These are phyloP conservation scores for Magallana ariakensis DNA, from an alignment of 1,140 invertebrate genomes.

Conservation along the genomic window DNA sequence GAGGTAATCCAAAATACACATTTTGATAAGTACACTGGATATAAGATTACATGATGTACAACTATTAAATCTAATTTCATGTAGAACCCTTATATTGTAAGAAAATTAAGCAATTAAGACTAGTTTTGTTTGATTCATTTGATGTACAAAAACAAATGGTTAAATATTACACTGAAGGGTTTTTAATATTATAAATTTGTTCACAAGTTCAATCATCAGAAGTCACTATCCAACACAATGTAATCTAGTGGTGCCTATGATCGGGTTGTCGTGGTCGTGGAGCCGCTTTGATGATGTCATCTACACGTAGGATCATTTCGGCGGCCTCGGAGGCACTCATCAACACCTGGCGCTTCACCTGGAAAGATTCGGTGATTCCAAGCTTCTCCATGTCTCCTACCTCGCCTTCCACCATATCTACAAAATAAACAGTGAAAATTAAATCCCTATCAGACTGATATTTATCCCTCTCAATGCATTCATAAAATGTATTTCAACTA, in stretches of 20 bases:
- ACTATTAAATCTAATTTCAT: too few species aligned
- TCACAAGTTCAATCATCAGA: neutral
- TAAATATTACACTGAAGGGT: too few species aligned
- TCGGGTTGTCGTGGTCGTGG: constrained; percentile 94
- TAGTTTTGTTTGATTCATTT: too few species aligned
- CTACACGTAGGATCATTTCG: constrained; percentile 99
- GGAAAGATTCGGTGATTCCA: constrained; percentile 97
- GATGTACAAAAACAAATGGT: too few species aligned
- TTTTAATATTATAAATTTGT: neutral
- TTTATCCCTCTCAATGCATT: too few species aligned
- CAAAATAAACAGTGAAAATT: neutral
- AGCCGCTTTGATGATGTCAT: constrained; percentile 97
- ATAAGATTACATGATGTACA: too few species aligned
- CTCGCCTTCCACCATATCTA: constrained; percentile 92
- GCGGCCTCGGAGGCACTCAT: constrained; percentile 97
- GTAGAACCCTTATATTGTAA: too few species aligned
- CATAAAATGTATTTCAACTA: too few species aligned
- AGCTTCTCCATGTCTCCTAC: constrained; percentile 92
- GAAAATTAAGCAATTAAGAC: too few species aligned
- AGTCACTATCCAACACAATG: neutral
- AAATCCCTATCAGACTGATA: neutral
- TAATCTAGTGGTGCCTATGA: constrained; percentile 79
- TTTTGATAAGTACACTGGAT: too few species aligned
- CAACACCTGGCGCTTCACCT: constrained; percentile 97
- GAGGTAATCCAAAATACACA: too few species aligned